A percentile compares a stretch with the other conserved stretches of the same genome.
Conservation (phyloP, 2,888 invertebrate genomes). For the Eugnorisma glareosa region DNA sequence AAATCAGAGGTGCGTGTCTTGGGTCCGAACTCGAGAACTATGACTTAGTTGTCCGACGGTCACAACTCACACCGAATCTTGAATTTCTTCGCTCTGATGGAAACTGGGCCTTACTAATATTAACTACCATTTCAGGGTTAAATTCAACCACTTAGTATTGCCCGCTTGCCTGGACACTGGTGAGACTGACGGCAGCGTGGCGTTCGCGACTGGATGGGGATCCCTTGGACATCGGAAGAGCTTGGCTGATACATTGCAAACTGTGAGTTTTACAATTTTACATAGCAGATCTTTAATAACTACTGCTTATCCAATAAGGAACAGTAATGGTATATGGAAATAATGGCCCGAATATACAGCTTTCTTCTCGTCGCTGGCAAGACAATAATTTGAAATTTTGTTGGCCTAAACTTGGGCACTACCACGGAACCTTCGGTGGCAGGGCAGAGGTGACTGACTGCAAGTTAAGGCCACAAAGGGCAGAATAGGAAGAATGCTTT, state of each 20-base stretch:
- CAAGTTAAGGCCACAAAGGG: neutral
- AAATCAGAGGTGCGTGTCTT: too few relatives aligned
- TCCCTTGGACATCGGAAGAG: conserved; percentile 28
- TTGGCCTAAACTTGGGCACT: neutral
- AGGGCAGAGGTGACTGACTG: neutral
- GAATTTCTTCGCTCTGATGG: neutral
- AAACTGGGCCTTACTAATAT: neutral
- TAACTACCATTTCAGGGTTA: conserved; percentile 31
- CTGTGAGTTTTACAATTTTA: conserved; percentile 45
- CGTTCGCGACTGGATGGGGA: conserved; percentile 53
- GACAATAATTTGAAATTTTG: neutral
- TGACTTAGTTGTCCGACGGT: too few relatives aligned
- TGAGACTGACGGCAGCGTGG: neutral
- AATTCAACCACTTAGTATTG: conserved; percentile 30
- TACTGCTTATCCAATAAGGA: too few relatives aligned
- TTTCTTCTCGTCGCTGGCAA: neutral
- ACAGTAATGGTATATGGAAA: too few relatives aligned
- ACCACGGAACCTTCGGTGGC: neutral
- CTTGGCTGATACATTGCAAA: conserved; percentile 49
- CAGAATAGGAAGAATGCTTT: neutral
- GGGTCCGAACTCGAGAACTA: too few relatives aligned
- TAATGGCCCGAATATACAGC: neutral
- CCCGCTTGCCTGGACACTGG: conserved; percentile 49
- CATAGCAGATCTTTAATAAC: too few relatives aligned
- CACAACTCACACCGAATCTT: neutral